A percentile compares a stretch with the other conserved stretches of the same genome.
Evolutionary conservation across 2,888 invertebrate species (phyloP).

Genomic region (Drosophila villosipedis): DNA sequence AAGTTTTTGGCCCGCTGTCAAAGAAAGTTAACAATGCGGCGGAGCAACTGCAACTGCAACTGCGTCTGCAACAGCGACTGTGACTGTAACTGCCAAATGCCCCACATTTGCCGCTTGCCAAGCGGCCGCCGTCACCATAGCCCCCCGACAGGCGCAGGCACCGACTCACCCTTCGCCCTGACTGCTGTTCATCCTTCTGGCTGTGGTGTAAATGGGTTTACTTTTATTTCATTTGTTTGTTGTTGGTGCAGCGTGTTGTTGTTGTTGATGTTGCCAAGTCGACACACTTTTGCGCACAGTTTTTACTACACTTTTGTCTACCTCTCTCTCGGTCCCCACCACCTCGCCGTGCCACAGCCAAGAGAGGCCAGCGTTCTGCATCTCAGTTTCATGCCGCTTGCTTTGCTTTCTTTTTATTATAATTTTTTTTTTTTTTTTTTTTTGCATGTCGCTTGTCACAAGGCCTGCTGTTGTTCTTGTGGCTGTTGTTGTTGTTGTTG

Average conservation of each 20-base stretch:
- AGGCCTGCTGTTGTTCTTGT: slow-evolving; percentile 25
- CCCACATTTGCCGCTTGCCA: slow-evolving; percentile 74
- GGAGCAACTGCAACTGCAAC: slow-evolving; percentile 45
- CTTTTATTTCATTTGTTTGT: slow-evolving; percentile 77
- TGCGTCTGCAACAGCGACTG: slow-evolving; percentile 33
- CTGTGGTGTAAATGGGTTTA: slow-evolving; percentile 80
- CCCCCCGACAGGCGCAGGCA: not conserved
- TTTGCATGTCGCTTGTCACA: slow-evolving; percentile 61
- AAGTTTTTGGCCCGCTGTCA: slow-evolving; percentile 72
- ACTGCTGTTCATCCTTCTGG: slow-evolving; percentile 44
- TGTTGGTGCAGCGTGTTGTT: slow-evolving; percentile 29
- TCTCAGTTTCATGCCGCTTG: slow-evolving; percentile 18
- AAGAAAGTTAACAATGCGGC: slow-evolving; percentile 78
- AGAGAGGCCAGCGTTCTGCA: slow-evolving; percentile 23
- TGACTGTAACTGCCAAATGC: slow-evolving; percentile 69
- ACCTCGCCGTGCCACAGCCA: not conserved
- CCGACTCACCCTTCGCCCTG: not conserved
- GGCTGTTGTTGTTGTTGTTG: slow-evolving; percentile 24
- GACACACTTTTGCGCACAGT: slow-evolving; percentile 78
- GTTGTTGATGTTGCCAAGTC: slow-evolving; percentile 62
- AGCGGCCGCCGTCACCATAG: slow-evolving; percentile 51
- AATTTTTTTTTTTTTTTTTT: slow-evolving; percentile 25
- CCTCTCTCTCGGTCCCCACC: slow-evolving; percentile 41
- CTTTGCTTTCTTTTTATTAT: slow-evolving; percentile 14
- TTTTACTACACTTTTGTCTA: slow-evolving; percentile 66